Evolutionary conservation across 2,113 vertebrate genomes (phyloP).

Genomic region (Falco punctatus): DNA sequence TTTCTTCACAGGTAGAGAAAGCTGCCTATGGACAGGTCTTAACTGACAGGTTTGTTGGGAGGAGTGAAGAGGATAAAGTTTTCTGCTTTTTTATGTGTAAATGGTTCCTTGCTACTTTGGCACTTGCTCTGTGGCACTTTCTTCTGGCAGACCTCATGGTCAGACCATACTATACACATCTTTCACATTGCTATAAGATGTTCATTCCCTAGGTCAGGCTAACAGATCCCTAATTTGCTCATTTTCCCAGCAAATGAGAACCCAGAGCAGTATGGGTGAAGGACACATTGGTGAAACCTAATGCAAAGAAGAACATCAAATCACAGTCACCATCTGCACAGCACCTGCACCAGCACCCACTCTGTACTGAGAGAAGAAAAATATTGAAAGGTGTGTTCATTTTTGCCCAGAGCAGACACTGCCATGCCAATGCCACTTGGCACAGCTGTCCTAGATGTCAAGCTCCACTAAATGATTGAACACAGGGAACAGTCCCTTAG

Average conservation of each 20-base stretch:
- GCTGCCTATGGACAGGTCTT: neutral
- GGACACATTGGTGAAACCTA: neutral
- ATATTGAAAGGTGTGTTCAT: neutral
- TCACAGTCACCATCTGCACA: neutral
- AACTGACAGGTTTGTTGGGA: neutral
- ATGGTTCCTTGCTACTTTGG: neutral
- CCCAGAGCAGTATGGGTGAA: neutral
- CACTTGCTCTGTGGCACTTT: neutral
- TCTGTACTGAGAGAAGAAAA: neutral
- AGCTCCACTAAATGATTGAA: neutral
- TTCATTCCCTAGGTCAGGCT: neutral
- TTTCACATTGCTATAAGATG: rapidly evolving
- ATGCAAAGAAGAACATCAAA: neutral
- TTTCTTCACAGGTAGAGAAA: neutral
- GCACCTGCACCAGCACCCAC: neutral
- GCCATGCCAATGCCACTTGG: neutral
- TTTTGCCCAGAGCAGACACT: neutral
- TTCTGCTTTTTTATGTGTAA: neutral
- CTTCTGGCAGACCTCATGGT: neutral
- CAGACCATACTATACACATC: neutral
- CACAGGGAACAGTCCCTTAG: no score
- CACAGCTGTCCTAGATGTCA: neutral
- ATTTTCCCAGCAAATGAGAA: neutral
- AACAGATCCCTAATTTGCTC: neutral
- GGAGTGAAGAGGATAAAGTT: rapidly evolving